These are phyloP conservation scores for Aphidoletes aphidimyza DNA, from an alignment of 2,888 invertebrate species.

Conservation along the genomic window DNA sequence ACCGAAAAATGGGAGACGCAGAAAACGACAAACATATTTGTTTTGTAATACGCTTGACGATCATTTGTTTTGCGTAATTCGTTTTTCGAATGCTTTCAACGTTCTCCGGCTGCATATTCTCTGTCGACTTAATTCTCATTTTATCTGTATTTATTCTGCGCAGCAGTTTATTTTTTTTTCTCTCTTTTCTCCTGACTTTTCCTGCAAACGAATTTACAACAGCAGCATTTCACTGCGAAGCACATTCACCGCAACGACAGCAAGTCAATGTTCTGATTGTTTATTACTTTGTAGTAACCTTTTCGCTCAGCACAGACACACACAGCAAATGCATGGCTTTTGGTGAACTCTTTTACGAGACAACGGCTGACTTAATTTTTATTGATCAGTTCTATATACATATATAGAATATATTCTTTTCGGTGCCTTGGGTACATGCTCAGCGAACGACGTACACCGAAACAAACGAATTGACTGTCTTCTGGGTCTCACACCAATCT, in stretches of 20 bases:
- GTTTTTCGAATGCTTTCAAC: neutral
- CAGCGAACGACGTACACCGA: neutral
- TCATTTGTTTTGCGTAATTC: slow-evolving; percentile 47
- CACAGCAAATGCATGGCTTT: neutral
- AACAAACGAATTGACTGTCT: slow-evolving; percentile 9
- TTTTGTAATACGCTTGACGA: neutral
- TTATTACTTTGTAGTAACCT: neutral
- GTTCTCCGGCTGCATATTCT: neutral
- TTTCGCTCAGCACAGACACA: neutral
- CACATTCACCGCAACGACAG: neutral
- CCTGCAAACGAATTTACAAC: neutral
- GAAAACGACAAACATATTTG: slow-evolving; percentile 47
- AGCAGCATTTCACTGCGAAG: neutral
- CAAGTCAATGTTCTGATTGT: neutral
- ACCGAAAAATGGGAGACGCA: neutral
- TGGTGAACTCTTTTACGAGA: neutral
- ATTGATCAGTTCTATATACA: neutral
- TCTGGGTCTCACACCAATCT: slow-evolving; percentile 15
- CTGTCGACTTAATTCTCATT: no score
- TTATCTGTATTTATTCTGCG: neutral
- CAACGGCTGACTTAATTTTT: slow-evolving; percentile 4
- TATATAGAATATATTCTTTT: neutral
- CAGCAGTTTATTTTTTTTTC: neutral
- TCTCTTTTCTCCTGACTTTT: neutral
- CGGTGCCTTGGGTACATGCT: neutral